Conservation (phyloP, 2,888 invertebrate species). For the Nephrotoma appendiculata region DNA sequence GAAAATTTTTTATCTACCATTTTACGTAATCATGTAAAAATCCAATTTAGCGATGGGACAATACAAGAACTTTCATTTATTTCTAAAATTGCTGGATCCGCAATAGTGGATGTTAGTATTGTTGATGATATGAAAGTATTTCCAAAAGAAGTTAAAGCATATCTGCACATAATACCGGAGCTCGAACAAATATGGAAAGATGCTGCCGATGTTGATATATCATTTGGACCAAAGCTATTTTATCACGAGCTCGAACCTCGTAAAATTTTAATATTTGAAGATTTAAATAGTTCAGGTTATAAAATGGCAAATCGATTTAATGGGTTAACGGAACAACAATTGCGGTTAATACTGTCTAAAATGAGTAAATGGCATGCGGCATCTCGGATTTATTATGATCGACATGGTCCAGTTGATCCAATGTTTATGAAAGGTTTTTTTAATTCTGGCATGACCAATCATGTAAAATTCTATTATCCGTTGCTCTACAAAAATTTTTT, state of each 20-base stretch:
- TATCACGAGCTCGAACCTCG: neutral
- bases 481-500: neutral
- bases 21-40: neutral
- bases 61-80: neutral
- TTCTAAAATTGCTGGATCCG: neutral
- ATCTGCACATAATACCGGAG: too few relatives aligned
- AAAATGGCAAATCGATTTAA: neutral
- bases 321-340: neutral
- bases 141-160: neutral
- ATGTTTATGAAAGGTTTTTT: neutral
- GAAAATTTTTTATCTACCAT: neutral
- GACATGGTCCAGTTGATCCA: neutral
- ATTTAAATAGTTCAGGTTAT: neutral
- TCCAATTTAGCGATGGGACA: neutral
- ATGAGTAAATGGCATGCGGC: neutral
- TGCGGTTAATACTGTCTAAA: neutral
- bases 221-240: neutral
- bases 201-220: neutral
- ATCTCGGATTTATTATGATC: neutral
- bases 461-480: neutral
- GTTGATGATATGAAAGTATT: neutral
- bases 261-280: neutral
- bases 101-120: neutral
- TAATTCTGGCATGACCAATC: neutral
- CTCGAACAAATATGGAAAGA: neutral